Evolutionary conservation across 2,888 invertebrate genomes (phyloP).

Genomic region (Aphidoletes aphidimyza): DNA sequence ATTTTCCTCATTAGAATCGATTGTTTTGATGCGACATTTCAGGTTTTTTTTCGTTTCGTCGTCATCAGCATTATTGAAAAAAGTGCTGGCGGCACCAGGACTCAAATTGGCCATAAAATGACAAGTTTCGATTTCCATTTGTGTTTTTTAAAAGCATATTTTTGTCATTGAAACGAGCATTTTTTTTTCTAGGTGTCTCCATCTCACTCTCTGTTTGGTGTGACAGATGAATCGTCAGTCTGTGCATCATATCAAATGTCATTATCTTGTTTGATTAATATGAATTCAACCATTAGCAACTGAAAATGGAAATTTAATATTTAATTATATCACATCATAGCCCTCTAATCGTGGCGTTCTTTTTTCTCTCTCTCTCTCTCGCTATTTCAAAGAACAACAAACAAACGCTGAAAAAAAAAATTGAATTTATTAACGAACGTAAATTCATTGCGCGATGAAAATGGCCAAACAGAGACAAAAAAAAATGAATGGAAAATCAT

Average conservation of each 20-base stretch:
- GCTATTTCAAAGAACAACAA: neutral
- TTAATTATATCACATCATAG: slow-evolving; percentile 43
- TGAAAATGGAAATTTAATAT: slow-evolving; percentile 40
- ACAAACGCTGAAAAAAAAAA: neutral
- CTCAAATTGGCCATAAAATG: slow-evolving; percentile 52
- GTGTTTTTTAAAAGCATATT: slow-evolving; percentile 47
- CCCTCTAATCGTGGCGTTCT: neutral
- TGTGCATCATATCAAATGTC: slow-evolving; percentile 26
- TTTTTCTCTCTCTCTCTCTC: no score
- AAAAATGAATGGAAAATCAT: neutral
- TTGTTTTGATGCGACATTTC: neutral
- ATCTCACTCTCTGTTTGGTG: no score
- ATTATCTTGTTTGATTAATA: slow-evolving; percentile 45
- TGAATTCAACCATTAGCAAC: slow-evolving; percentile 3
- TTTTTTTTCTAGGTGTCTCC: slow-evolving; percentile 16
- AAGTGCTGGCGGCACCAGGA: neutral
- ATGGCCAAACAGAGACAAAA: neutral
- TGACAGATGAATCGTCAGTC: slow-evolving; percentile 6
- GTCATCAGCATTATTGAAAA: neutral
- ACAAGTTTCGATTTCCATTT: slow-evolving; percentile 47
- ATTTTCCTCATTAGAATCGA: slow-evolving; percentile 38
- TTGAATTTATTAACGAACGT: slow-evolving; percentile 26
- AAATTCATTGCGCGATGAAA: slow-evolving; percentile 35
- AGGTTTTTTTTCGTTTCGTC: neutral
- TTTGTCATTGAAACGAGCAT: slow-evolving; percentile 1